phyloP scores from a whole-genome alignment of 2,113 vertebrate species.

The Limanda limanda region DNA sequence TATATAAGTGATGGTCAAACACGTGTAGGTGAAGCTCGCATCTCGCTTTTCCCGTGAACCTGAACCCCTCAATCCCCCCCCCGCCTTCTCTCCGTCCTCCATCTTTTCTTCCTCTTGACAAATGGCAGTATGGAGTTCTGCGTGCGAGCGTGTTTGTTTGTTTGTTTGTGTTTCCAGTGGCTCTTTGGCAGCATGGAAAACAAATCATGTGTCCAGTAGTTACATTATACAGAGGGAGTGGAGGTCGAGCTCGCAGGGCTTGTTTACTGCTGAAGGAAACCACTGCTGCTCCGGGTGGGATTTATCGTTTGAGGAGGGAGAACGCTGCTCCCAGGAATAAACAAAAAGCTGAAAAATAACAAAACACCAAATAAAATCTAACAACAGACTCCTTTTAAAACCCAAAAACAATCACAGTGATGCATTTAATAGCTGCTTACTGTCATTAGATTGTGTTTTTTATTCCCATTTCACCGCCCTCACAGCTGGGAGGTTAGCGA shows the following conservation, averaged over 20 bases:
- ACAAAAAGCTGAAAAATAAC: background rate
- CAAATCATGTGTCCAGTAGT: slow-evolving; percentile 38
- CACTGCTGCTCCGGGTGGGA: slow-evolving; percentile 20
- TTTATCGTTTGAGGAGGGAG: slow-evolving; percentile 17
- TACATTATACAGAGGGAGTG: slow-evolving; percentile 33
- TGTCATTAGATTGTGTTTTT: too few relatives aligned
- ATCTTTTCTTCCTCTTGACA: slow-evolving; percentile 11
- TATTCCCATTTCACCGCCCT: background rate
- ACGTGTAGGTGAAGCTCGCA: background rate
- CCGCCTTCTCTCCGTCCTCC: background rate
- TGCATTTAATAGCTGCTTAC: background rate
- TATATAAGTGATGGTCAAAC: background rate
- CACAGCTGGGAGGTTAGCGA: background rate
- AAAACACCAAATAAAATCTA: background rate
- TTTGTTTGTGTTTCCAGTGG: background rate
- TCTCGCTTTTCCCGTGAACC: background rate
- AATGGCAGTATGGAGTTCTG: background rate
- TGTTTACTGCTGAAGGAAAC: slow-evolving; percentile 30
- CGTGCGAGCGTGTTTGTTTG: background rate
- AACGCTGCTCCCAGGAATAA: background rate
- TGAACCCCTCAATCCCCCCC: background rate
- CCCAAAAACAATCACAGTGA: too few relatives aligned
- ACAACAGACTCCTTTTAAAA: background rate
- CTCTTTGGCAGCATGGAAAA: slow-evolving; percentile 30
- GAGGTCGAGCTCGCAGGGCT: slow-evolving; percentile 42